Evolutionary conservation across 1,140 invertebrate species (phyloP).

Genomic region (Drosophila rufa): DNA sequence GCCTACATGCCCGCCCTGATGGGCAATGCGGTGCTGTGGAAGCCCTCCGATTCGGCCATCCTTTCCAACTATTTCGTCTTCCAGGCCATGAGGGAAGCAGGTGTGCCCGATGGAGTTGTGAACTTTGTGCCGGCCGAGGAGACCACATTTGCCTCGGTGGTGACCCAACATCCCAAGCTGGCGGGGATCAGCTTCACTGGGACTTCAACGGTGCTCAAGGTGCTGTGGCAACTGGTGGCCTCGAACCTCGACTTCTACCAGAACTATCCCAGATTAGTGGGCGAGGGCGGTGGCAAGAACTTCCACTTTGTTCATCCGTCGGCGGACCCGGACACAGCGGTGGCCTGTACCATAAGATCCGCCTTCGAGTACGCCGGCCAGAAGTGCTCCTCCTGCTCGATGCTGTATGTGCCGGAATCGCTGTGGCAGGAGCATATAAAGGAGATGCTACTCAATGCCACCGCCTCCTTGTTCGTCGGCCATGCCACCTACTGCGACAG

Average conservation of each 20-base stretch:
- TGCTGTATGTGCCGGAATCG: constrained; percentile 97
- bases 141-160: constrained; percentile 95
- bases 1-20: constrained; percentile 97
- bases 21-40: constrained; percentile 99
- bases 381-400: constrained; percentile 99
- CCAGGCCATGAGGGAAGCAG: constrained; percentile 96
- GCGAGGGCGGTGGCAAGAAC: constrained; percentile 99
- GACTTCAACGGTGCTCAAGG: constrained; percentile 90
- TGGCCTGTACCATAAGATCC: constrained; percentile 93
- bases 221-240: constrained; percentile 96
- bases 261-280: constrained; percentile 96
- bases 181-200: constrained; percentile 98
- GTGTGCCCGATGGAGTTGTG: constrained; percentile 97
- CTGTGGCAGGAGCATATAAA: constrained; percentile 89
- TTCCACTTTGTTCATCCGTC: constrained; percentile 98
- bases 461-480: constrained; percentile 90
- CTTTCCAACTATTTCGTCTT: constrained; percentile 98
- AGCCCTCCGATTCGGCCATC: constrained; percentile 98
- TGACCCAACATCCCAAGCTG: constrained; percentile 93
- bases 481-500: constrained; percentile 92
- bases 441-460: constrained; percentile 77
- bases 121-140: constrained; percentile 98
- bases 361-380: constrained; percentile 98
- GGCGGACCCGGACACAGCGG: constrained; percentile 92
- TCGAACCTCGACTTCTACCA: constrained; percentile 93